Conservation (phyloP, 1,140 invertebrate species). For the Whitmania pigra region DNA sequence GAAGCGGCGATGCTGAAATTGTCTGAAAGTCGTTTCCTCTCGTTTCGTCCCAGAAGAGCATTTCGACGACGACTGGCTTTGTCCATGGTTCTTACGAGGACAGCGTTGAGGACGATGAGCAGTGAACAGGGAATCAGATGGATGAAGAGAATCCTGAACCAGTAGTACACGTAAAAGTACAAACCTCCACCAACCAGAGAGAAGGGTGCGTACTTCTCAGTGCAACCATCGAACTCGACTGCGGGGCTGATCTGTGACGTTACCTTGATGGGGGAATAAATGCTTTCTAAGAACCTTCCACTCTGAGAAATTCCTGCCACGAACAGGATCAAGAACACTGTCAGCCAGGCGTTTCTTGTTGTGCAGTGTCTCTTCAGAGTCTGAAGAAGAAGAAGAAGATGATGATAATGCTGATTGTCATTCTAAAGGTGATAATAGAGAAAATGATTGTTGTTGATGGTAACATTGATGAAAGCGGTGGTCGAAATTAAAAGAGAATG, state of each 20-base stretch:
- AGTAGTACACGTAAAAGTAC: slow-evolving; percentile 66
- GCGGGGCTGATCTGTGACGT: background rate
- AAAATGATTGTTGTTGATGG: too few relatives aligned
- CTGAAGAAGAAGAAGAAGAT: too few relatives aligned
- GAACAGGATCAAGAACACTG: slow-evolving; percentile 59
- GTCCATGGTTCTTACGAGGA: slow-evolving; percentile 70
- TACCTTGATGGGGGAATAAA: slow-evolving; percentile 8
- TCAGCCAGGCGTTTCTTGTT: slow-evolving; percentile 54
- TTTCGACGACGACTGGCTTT: slow-evolving; percentile 58
- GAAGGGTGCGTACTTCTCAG: slow-evolving; percentile 5
- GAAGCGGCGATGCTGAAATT: too few relatives aligned
- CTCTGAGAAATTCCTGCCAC: slow-evolving; percentile 64
- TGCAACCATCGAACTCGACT: background rate
- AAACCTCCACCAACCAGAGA: slow-evolving; percentile 49
- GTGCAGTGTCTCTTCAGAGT: slow-evolving; percentile 3
- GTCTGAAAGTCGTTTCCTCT: slow-evolving; percentile 45
- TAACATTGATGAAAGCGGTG: too few relatives aligned
- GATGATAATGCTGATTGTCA: too few relatives aligned
- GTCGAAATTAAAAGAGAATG: too few relatives aligned
- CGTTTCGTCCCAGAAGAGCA: slow-evolving; percentile 66
- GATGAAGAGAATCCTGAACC: slow-evolving; percentile 76
- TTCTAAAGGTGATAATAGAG: too few relatives aligned
- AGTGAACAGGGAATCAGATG: slow-evolving; percentile 74
- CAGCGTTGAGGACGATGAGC: slow-evolving; percentile 71
- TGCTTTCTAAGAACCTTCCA: slow-evolving; percentile 61